Percentiles rank a stretch among this genome's conserved stretches.
phyloP scores from a whole-genome alignment of 2,888 invertebrate species.

The Ophion obscuratus region DNA sequence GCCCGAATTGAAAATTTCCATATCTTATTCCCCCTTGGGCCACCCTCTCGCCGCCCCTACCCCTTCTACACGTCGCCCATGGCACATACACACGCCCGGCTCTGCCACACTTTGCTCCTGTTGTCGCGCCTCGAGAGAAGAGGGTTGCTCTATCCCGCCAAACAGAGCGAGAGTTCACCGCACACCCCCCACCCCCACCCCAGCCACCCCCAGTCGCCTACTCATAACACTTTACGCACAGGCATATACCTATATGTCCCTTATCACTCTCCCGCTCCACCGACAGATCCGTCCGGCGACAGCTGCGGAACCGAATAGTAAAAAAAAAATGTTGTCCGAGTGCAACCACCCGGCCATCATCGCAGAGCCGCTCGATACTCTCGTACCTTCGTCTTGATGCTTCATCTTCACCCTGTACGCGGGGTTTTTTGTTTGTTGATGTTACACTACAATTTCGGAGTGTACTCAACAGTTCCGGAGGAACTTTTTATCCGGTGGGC shows the following conservation, averaged over 20 bases:
- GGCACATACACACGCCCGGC: slow-evolving; percentile 21
- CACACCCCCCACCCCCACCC: background rate
- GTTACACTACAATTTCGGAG: too few relatives aligned
- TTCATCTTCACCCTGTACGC: too few relatives aligned
- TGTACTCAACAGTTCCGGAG: too few relatives aligned
- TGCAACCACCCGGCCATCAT: background rate
- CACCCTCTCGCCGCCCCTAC: slow-evolving; percentile 33
- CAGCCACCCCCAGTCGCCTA: slow-evolving; percentile 2
- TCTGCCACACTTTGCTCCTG: slow-evolving; percentile 57
- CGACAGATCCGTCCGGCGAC: slow-evolving; percentile 64
- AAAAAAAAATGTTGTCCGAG: slow-evolving; percentile 68
- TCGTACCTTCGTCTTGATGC: too few relatives aligned
- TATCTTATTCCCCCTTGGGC: slow-evolving; percentile 70
- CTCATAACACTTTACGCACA: background rate
- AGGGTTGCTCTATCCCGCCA: slow-evolving; percentile 43
- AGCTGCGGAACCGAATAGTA: slow-evolving; percentile 74
- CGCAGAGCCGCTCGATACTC: background rate
- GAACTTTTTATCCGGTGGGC: too few relatives aligned
- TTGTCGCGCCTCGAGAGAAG: slow-evolving; percentile 47
- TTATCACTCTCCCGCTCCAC: background rate
- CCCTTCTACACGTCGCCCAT: background rate
- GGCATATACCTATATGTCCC: background rate
- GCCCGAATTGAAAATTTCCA: slow-evolving; percentile 71
- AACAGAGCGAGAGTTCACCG: slow-evolving; percentile 32
- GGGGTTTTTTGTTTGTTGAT: too few relatives aligned